These are phyloP conservation scores for Cataglyphis cursor DNA, from an alignment of 2,888 invertebrate species.

Conservation along the genomic window DNA sequence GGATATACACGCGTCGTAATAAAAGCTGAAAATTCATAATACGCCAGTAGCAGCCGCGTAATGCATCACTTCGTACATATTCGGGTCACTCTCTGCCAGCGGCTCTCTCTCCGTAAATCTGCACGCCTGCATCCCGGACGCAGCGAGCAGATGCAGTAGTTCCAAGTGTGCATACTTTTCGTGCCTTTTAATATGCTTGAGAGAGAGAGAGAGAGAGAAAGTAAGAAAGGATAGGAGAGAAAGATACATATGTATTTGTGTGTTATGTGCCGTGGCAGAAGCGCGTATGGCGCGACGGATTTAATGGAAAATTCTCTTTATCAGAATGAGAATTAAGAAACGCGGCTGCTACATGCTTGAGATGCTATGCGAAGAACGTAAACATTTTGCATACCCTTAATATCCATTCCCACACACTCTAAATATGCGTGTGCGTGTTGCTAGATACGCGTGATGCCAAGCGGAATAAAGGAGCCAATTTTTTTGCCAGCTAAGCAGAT, in stretches of 20 bases:
- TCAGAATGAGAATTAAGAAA: slow-evolving; percentile 41
- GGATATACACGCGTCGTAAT: slow-evolving; percentile 65
- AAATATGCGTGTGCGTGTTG: not conserved
- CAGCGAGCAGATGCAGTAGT: slow-evolving; percentile 44
- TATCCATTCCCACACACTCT: not conserved
- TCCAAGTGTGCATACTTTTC: slow-evolving; percentile 36
- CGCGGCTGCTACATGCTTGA: slow-evolving; percentile 14
- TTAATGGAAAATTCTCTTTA: slow-evolving; percentile 46
- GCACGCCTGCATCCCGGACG: slow-evolving; percentile 45
- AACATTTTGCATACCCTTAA: slow-evolving; percentile 19
- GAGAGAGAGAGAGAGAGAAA: not conserved
- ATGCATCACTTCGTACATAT: slow-evolving; percentile 77
- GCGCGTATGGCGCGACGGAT: slow-evolving; percentile 10
- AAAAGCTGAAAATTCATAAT: slow-evolving; percentile 79
- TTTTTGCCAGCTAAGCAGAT: slow-evolving; percentile 6
- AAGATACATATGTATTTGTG: not conserved
- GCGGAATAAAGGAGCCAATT: not conserved
- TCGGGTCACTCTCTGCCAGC: slow-evolving; percentile 70
- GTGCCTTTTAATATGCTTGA: slow-evolving; percentile 32
- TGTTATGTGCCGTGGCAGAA: not conserved
- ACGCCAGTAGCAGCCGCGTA: slow-evolving; percentile 65
- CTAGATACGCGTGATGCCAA: not conserved
- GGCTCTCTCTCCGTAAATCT: slow-evolving; percentile 45
- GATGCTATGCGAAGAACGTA: not conserved
- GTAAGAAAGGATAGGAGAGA: not conserved